A percentile compares a stretch with the other conserved stretches of the same genome.
These are phyloP conservation scores for Oithona nana DNA, from an alignment of 2,888 invertebrate species.

Conservation along the genomic window DNA sequence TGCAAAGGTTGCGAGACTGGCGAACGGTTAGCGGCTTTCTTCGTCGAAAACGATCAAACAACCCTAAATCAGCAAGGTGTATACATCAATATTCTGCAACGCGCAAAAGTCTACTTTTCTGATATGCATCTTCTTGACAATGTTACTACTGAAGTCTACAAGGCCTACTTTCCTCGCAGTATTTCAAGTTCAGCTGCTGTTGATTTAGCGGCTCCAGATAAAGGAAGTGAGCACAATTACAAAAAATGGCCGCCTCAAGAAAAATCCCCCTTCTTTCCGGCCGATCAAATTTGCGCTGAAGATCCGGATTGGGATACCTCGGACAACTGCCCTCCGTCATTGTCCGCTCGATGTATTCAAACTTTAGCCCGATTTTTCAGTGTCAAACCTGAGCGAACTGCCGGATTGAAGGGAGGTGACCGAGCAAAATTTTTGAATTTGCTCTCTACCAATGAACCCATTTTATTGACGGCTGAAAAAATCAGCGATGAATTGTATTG, in stretches of 20 bases:
- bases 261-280: background rate
- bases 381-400: background rate
- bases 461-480: constrained; percentile 3
- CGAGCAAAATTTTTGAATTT: background rate
- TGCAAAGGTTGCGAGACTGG: no score
- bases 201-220: background rate
- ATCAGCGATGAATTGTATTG: constrained; percentile 10
- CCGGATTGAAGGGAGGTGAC: background rate
- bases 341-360: background rate
- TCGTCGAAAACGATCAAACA: no score
- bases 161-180: background rate
- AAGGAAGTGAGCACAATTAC: background rate
- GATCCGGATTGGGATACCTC: constrained; percentile 4
- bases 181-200: background rate
- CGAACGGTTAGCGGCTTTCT: no score
- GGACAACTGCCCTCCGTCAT: background rate
- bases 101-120: no score
- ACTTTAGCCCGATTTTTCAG: constrained; percentile 6
- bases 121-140: background rate
- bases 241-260: background rate
- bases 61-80: no score
- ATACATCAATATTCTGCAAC: no score
- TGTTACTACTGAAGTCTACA: background rate
- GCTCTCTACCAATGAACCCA: constrained; percentile 2
- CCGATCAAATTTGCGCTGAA: constrained; percentile 1